Evolutionary conservation across 2,113 vertebrate genomes (phyloP).

Genomic region (Ardeotis arabs): DNA sequence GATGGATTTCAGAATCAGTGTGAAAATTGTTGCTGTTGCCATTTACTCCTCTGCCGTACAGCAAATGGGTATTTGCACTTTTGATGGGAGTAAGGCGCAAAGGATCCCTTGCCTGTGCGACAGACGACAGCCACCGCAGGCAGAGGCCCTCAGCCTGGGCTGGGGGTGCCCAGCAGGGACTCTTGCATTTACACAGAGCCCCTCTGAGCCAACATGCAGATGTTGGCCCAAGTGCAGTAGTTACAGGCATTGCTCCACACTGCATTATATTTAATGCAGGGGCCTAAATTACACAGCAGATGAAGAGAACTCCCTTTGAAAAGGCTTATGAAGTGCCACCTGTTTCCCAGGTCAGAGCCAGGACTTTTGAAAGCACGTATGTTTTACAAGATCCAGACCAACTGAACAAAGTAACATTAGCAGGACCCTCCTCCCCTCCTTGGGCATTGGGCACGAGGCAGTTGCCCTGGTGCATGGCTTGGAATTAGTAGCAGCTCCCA

Average conservation of each 20-base stretch:
- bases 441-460: neutral
- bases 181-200: neutral
- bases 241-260: neutral
- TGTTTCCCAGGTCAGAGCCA: neutral
- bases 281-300: neutral
- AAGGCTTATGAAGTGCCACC: neutral
- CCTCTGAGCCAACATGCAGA: neutral
- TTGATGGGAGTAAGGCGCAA: neutral
- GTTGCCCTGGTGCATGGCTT: neutral
- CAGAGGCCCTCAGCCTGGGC: neutral
- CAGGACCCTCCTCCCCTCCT: neutral
- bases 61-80: neutral
- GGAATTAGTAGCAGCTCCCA: neutral
- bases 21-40: neutral
- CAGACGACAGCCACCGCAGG: neutral
- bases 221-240: rapidly evolving
- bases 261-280: neutral
- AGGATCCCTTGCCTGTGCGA: neutral
- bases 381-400: neutral
- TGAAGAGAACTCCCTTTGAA: neutral
- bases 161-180: neutral
- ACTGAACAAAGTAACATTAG: neutral
- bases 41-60: neutral
- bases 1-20: neutral
- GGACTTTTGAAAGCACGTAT: neutral